Evolutionary conservation across 2,797 vertebrate species (phyloP).

Genomic region (Manis pentadactyla): DNA sequence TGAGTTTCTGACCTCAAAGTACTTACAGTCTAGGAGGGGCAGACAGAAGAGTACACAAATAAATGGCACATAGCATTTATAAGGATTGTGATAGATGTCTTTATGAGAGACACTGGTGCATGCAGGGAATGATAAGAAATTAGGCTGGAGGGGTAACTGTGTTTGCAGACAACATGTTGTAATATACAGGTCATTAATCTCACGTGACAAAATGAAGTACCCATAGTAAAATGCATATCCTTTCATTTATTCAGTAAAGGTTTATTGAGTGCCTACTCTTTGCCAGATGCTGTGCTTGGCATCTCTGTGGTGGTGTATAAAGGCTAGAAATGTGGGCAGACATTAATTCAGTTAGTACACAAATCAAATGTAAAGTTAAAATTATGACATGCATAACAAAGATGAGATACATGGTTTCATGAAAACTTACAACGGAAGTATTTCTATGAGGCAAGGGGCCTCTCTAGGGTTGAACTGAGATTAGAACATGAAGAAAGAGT

Average conservation of each 20-base stretch:
- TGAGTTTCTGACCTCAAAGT: constrained; percentile 3
- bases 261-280: constrained; percentile 9
- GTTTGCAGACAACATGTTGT: neutral
- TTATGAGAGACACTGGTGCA: neutral
- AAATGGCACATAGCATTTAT: neutral
- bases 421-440: neutral
- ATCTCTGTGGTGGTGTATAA: neutral
- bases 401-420: neutral
- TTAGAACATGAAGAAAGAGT: neutral
- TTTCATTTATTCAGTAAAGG: neutral
- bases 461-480: neutral
- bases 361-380: constrained; percentile 40
- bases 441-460: neutral
- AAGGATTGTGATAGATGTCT: neutral
- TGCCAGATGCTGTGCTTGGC: neutral
- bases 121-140: neutral
- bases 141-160: neutral
- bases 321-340: neutral
- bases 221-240: neutral
- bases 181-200: constrained; percentile 44
- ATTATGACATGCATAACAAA: neutral
- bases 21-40: neutral
- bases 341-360: constrained; percentile 6
- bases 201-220: constrained; percentile 35
- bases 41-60: neutral